A percentile compares a stretch with the other conserved stretches of the same genome.
Conservation (phyloP, 2,113 vertebrate species). For the Platysteira castanea region DNA sequence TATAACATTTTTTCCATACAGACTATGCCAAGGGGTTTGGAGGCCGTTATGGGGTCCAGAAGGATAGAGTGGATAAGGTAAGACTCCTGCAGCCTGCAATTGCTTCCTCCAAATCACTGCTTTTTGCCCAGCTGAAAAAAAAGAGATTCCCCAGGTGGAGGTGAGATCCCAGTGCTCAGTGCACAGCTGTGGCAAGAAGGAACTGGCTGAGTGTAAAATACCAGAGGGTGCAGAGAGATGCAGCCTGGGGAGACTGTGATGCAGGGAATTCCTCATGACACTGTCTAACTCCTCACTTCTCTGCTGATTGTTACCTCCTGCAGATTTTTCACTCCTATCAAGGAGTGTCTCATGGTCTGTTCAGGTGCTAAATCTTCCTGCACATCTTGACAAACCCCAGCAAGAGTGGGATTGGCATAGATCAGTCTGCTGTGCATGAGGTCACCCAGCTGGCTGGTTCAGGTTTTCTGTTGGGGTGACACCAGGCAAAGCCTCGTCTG, state of each 20-base stretch:
- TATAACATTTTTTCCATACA: constrained; percentile 15
- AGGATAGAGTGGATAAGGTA: constrained; percentile 93
- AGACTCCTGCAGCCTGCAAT: neutral
- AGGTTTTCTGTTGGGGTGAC: neutral
- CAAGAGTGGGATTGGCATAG: neutral
- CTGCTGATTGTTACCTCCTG: neutral
- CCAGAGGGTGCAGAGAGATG: neutral
- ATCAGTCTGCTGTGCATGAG: neutral
- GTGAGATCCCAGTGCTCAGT: neutral
- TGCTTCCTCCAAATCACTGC: neutral
- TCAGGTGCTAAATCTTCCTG: neutral
- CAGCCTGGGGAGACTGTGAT: neutral
- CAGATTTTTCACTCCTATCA: neutral
- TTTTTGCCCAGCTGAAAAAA: neutral
- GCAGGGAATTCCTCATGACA: neutral
- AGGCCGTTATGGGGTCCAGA: constrained; percentile 87
- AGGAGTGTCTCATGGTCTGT: neutral
- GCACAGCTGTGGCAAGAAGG: neutral
- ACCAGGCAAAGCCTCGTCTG: neutral
- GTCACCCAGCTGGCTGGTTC: neutral
- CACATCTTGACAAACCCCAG: neutral
- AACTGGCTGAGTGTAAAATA: neutral
- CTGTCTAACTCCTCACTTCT: neutral
- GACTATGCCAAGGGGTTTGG: constrained; percentile 94
- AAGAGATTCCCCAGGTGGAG: neutral